Evolutionary conservation across 37 sponge, comb jelly and placozoan genomes (phyloP).

Genomic region (Axinella damicornis): DNA sequence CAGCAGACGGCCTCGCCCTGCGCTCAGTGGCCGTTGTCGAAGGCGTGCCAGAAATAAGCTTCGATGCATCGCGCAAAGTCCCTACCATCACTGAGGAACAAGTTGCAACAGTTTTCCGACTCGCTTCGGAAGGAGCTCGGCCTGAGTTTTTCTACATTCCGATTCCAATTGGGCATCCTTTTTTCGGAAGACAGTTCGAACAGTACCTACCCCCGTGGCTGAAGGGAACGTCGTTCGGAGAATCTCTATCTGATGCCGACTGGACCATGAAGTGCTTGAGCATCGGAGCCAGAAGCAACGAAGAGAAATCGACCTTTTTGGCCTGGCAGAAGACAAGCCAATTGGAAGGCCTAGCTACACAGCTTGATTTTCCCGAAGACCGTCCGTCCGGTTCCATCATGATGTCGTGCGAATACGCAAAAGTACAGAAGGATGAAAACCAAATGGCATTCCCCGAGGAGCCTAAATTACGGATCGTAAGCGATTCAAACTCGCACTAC

Average conservation of each 20-base stretch:
- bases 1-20: conserved; percentile 11
- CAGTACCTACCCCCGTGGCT: conserved; percentile 39
- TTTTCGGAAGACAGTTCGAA: conserved; percentile 44
- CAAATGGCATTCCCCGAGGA: conserved; percentile 34
- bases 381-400: conserved; percentile 15
- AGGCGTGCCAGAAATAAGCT: conserved; percentile 22
- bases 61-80: conserved; percentile 4
- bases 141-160: conserved; percentile 42
- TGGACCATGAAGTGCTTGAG: conserved; percentile 60
- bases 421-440: background rate
- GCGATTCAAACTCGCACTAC: background rate
- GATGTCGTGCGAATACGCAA: conserved; percentile 43
- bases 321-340: conserved; percentile 26
- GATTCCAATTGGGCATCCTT: conserved; percentile 38
- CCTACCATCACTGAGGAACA: conserved; percentile 63
- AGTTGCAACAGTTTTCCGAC: conserved; percentile 24
- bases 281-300: conserved; percentile 28
- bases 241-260: conserved; percentile 37
- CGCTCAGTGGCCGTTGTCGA: conserved; percentile 30
- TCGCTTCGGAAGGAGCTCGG: conserved; percentile 6
- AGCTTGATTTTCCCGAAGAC: conserved; percentile 14
- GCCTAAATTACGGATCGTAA: conserved; percentile 42
- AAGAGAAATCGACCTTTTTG: conserved; percentile 11
- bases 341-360: conserved; percentile 42
- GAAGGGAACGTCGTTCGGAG: conserved; percentile 42